These are phyloP conservation scores for Neopelma chrysocephalum DNA, from an alignment of 2,797 vertebrate genomes.

Conservation along the genomic window DNA sequence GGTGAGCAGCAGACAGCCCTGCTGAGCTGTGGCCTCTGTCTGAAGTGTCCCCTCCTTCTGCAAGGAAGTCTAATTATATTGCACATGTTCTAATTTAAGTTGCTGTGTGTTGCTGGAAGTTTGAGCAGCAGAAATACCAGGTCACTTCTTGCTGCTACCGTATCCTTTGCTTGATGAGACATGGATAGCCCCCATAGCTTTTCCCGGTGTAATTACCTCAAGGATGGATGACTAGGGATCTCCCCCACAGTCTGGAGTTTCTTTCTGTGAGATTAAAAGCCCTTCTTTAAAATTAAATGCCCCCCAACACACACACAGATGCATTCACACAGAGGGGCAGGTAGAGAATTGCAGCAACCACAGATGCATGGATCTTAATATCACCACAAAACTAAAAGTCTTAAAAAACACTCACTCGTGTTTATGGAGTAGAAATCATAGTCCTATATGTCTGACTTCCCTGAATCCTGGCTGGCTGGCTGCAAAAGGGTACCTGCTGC, in stretches of 20 bases:
- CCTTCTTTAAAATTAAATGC: not conserved
- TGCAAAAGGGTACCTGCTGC: not conserved
- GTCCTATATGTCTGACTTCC: not conserved
- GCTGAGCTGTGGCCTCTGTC: slow-evolving; percentile 6
- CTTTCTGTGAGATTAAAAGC: not conserved
- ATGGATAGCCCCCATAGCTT: not conserved
- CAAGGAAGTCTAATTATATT: slow-evolving; percentile 57
- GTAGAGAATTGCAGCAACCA: not conserved
- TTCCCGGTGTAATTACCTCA: not conserved
- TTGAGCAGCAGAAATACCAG: slow-evolving; percentile 14
- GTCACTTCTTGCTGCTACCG: not conserved
- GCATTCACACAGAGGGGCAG: not conserved
- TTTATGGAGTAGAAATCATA: not conserved
- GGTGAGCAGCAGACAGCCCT: not conserved
- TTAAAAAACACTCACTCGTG: not conserved
- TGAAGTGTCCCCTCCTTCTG: slow-evolving; percentile 45
- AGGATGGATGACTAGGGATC: not conserved
- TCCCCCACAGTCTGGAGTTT: not conserved
- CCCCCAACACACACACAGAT: not conserved
- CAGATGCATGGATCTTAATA: not conserved
- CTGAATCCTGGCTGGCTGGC: accelerated
- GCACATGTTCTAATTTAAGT: slow-evolving; percentile 54
- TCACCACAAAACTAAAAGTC: not conserved
- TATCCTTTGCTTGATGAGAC: not conserved
- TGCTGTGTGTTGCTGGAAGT: slow-evolving; percentile 17